Base-by-base conservation (phyloP, 2,888 invertebrate species). In the Dastarcus helophoroides region DNA sequence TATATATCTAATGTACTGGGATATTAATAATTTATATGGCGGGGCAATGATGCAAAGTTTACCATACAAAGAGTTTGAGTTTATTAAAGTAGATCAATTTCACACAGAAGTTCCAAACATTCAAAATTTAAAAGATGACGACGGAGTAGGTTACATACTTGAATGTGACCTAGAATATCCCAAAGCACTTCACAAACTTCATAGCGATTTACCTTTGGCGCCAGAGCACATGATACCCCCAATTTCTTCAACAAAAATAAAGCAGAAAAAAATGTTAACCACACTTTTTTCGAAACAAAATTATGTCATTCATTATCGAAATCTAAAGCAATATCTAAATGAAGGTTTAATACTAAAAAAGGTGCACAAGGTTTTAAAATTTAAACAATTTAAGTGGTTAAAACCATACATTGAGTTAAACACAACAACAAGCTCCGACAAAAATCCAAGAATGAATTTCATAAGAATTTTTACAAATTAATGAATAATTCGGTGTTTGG, bases 101-200 rank as follows among this genome's bases (percentile, higher is more conserved):
- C 29, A 35, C 22, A 32, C 22, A 23, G 26, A 24, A 8, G 26
- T 32, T 10, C 16, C 35, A 15, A 28, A 33, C 2, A 10, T 27
- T 4, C 14, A 29, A 14, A 16, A 32, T 13, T 21, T 33, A 7
- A 8, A 19, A 0, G 36, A 41, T 11, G 36, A 44, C 24, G 31
- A 29, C 22, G 31, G 33, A 11, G 36, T 27, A 9, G 54, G 53
- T 1, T 57, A 53, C 32, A 44, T 58, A n/a, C 33, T 60, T 3
- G 56, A 60, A 32, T 55, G 59, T 3, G 57, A 62, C 33, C 32
- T 62, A 14, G 42, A 51, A 11, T 59, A 63, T 39, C 56, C 57
- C 3, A 14, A 40, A 10, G 35, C 46, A 14, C 35, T 56, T 14
- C 54, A 58, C 28, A 41, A 48, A 8, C 9, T 11, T n/a, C 56